Evolutionary conservation across 2,888 invertebrate genomes (phyloP).

Genomic region (Netelia melanura): DNA sequence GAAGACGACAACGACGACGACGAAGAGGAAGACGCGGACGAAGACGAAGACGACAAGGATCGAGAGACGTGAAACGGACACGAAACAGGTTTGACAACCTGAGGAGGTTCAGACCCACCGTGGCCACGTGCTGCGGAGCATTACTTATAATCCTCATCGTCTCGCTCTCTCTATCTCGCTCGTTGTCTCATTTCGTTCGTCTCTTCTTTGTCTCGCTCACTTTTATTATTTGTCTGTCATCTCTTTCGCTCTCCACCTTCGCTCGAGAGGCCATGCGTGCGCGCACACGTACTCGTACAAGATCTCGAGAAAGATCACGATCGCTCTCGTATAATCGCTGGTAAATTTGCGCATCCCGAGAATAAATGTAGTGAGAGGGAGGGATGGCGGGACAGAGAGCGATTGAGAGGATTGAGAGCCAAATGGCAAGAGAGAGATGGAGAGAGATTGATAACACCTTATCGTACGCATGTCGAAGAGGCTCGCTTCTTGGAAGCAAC

Average conservation of each 20-base stretch:
- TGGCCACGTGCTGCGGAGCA: constrained; percentile 83
- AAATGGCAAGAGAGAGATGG: background rate
- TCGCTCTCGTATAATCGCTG: constrained; percentile 45
- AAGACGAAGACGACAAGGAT: constrained; percentile 1
- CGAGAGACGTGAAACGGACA: constrained; percentile 69
- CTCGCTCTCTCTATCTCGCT: constrained; percentile 56
- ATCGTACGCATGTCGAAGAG: constrained; percentile 9
- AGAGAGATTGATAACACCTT: constrained; percentile 1
- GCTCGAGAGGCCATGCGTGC: constrained; percentile 42
- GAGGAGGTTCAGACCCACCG: constrained; percentile 79
- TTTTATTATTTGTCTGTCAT: constrained; percentile 53
- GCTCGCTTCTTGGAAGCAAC: background rate
- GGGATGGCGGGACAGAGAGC: no score
- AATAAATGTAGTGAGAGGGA: background rate
- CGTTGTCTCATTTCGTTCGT: constrained; percentile 40
- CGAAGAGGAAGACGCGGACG: no score
- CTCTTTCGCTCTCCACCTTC: constrained; percentile 68
- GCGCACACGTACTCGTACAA: background rate
- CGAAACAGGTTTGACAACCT: constrained; percentile 84
- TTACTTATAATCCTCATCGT: constrained; percentile 82
- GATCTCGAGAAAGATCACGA: constrained; percentile 44
- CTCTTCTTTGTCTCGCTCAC: constrained; percentile 25
- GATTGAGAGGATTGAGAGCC: no score
- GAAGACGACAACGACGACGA: background rate
- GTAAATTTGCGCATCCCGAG: constrained; percentile 42